A percentile compares a stretch with the other conserved stretches of the same genome.
Conservation (phyloP, 1,140 invertebrate genomes). For the Atta texana region DNA sequence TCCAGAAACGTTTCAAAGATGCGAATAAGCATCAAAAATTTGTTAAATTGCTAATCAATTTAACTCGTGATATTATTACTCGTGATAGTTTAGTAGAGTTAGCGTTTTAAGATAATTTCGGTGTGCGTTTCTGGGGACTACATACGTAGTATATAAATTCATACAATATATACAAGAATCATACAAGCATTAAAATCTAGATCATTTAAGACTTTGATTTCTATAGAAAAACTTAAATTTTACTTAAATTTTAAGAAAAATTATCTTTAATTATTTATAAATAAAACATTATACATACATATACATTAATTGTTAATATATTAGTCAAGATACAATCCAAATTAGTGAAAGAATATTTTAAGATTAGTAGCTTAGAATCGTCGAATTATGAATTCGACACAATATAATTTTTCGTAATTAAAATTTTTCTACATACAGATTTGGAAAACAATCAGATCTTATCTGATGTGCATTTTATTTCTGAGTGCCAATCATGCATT, state of each 20-base stretch:
- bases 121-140: too few relatives aligned
- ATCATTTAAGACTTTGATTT: too few relatives aligned
- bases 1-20: too few relatives aligned
- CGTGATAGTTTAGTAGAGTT: too few relatives aligned
- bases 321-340: neutral
- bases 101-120: too few relatives aligned
- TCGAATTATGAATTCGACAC: neutral
- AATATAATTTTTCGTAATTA: neutral
- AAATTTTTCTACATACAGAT: neutral
- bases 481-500: neutral
- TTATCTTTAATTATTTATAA: neutral
- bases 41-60: too few relatives aligned
- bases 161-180: too few relatives aligned
- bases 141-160: too few relatives aligned
- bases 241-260: neutral
- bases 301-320: neutral
- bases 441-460: neutral
- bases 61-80: too few relatives aligned
- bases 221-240: too few relatives aligned
- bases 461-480: conserved; percentile 28
- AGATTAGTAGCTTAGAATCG: neutral
- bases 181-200: too few relatives aligned
- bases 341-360: neutral
- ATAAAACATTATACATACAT: neutral
- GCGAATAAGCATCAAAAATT: too few relatives aligned